phyloP scores from a whole-genome alignment of 2,888 invertebrate species.

The Sinelater perroti region DNA sequence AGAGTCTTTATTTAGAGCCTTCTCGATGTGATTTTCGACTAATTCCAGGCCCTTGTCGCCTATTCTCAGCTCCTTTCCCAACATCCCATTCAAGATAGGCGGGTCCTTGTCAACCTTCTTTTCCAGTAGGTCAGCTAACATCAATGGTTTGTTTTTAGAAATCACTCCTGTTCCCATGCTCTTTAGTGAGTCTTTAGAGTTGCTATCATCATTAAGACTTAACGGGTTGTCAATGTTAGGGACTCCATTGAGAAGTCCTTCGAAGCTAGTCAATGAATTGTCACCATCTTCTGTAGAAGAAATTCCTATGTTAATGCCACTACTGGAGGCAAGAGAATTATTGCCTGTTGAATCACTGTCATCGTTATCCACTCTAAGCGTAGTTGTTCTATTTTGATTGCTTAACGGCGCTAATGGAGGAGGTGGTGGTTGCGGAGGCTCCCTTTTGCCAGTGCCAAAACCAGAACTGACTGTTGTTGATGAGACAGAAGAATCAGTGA shows the following conservation, averaged over 20 bases:
- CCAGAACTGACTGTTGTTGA: slow-evolving; percentile 53
- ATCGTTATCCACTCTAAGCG: slow-evolving; percentile 55
- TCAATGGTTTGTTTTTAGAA: slow-evolving; percentile 69
- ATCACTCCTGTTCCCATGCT: slow-evolving; percentile 46
- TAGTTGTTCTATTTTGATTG: slow-evolving; percentile 42
- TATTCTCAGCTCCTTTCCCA: slow-evolving; percentile 66
- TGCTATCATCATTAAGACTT: slow-evolving; percentile 63
- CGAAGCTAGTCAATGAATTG: slow-evolving; percentile 70
- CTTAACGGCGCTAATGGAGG: slow-evolving; percentile 63
- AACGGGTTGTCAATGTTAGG: slow-evolving; percentile 64
- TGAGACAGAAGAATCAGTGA: slow-evolving; percentile 57
- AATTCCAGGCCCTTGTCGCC: slow-evolving; percentile 69
- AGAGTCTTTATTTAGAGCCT: slow-evolving; percentile 56
- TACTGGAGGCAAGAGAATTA: slow-evolving; percentile 68
- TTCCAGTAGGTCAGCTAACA: slow-evolving; percentile 85
- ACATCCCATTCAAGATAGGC: slow-evolving; percentile 66
- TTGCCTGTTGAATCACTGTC: slow-evolving; percentile 63
- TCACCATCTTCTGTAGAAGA: slow-evolving; percentile 66
- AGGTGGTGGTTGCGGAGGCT: slow-evolving; percentile 62
- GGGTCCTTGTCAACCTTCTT: slow-evolving; percentile 74
- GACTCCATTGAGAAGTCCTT: slow-evolving; percentile 69
- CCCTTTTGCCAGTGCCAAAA: slow-evolving; percentile 56
- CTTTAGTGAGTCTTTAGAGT: slow-evolving; percentile 61
- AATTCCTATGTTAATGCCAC: slow-evolving; percentile 59
- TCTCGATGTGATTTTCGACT: slow-evolving; percentile 68